Conservation (phyloP, 2,113 vertebrate species). For the Paramisgurnus dabryanus region DNA sequence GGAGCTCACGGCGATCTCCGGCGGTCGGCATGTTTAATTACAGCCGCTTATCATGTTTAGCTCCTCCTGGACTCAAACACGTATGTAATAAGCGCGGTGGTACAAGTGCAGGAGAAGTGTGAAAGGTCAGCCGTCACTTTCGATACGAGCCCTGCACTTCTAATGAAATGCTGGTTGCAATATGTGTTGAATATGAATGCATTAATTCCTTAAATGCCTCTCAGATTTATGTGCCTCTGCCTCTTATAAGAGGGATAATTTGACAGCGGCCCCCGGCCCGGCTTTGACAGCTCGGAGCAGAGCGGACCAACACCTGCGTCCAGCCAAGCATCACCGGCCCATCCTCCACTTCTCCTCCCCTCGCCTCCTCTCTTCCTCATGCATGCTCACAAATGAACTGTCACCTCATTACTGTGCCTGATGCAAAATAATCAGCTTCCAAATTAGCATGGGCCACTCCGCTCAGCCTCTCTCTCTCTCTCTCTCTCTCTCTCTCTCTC, state of each 20-base stretch:
- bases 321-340: conserved; percentile 87
- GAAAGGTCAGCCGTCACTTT: conserved; percentile 86
- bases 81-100: conserved; percentile 79
- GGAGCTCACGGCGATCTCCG: conserved; percentile 45
- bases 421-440: conserved; percentile 99
- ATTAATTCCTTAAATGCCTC: conserved; percentile 85
- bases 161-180: conserved; percentile 80
- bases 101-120: conserved; percentile 74
- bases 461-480: conserved; percentile 75
- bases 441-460: conserved; percentile 96
- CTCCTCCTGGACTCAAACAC: conserved; percentile 79
- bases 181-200: conserved; percentile 82
- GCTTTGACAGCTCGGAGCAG: conserved; percentile 81
- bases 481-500: background rate
- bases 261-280: conserved; percentile 84
- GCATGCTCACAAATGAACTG: conserved; percentile 98
- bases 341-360: conserved; percentile 21
- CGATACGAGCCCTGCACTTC: conserved; percentile 76
- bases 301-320: conserved; percentile 86
- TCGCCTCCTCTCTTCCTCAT: conserved; percentile 78
- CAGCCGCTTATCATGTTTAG: conserved; percentile 80
- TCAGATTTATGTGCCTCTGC: conserved; percentile 74
- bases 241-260: conserved; percentile 82
- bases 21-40: conserved; percentile 78
- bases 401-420: conserved; percentile 99